Conservation (phyloP, 2,113 vertebrate species). For the Ochotona curzoniae region DNA sequence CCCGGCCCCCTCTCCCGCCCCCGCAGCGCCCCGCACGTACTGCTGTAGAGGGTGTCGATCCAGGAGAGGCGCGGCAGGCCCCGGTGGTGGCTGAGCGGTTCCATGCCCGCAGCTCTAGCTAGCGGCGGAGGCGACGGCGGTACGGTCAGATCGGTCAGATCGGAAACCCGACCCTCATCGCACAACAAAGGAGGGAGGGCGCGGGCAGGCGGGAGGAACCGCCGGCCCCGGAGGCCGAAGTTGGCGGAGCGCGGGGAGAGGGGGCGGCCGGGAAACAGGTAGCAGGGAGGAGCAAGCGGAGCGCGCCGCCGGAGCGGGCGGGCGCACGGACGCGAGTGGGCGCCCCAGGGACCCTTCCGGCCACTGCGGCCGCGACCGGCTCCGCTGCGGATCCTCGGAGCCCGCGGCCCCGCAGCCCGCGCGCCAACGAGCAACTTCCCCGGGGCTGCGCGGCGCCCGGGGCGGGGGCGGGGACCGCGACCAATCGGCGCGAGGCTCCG, state of each 20-base stretch:
- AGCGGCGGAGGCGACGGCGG: not conserved
- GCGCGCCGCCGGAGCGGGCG: not conserved
- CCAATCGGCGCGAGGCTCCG: slow-evolving; percentile 71
- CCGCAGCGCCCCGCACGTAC: slow-evolving; percentile 88
- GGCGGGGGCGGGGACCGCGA: slow-evolving; percentile 62
- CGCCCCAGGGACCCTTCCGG: slow-evolving; percentile 23
- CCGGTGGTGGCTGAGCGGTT: slow-evolving; percentile 95
- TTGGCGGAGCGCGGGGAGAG: slow-evolving; percentile 40
- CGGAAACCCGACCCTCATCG: slow-evolving; percentile 84
- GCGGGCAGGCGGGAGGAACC: slow-evolving; percentile 65
- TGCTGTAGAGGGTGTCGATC: slow-evolving; percentile 99
- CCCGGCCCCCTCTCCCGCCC: too few relatives aligned
- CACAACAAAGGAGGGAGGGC: slow-evolving; percentile 87
- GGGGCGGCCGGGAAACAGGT: slow-evolving; percentile 73
- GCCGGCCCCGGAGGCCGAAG: slow-evolving; percentile 67
- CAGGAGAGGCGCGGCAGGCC: slow-evolving; percentile 97
- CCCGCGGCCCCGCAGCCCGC: slow-evolving; percentile 72
- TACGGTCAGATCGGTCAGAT: slow-evolving; percentile 82
- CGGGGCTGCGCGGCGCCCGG: slow-evolving; percentile 57
- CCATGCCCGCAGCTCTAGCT: slow-evolving; percentile 88
- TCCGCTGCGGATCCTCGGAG: slow-evolving; percentile 47
- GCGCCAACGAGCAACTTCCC: slow-evolving; percentile 79
- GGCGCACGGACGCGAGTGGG: not conserved
- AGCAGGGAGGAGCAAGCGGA: slow-evolving; percentile 66
- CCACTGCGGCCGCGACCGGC: slow-evolving; percentile 6